A percentile compares a stretch with the other conserved stretches of the same genome.
These are phyloP conservation scores for Dione vanillae DNA, from an alignment of 2,888 invertebrate genomes.

Conservation along the genomic window DNA sequence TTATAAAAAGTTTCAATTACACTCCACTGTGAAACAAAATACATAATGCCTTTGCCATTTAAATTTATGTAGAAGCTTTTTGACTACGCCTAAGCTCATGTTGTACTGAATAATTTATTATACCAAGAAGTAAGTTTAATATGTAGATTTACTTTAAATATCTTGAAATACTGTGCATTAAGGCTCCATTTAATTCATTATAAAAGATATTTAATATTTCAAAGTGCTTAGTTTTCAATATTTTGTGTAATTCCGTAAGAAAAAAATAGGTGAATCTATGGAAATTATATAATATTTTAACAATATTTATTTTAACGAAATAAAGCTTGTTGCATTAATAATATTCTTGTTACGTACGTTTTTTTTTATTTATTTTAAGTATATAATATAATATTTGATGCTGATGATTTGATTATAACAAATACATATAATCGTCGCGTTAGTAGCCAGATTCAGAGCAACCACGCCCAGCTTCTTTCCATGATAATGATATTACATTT, in stretches of 20 bases:
- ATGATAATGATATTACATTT: slow-evolving; percentile 23
- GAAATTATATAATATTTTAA: too few relatives aligned
- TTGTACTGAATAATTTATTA: slow-evolving; percentile 22
- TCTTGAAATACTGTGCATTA: background rate
- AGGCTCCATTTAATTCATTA: background rate
- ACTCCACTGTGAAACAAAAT: background rate
- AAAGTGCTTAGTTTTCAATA: too few relatives aligned
- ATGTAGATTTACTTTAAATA: slow-evolving; percentile 6
- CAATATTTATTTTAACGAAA: too few relatives aligned
- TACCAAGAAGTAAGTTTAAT: slow-evolving; percentile 18
- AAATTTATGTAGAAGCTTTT: slow-evolving; percentile 18
- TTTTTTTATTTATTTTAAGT: too few relatives aligned
- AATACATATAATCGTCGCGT: too few relatives aligned
- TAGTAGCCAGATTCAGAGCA: background rate
- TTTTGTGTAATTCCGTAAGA: too few relatives aligned
- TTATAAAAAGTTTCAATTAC: too few relatives aligned
- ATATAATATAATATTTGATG: too few relatives aligned
- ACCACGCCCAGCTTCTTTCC: background rate
- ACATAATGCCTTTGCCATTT: slow-evolving; percentile 14
- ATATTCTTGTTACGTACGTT: too few relatives aligned
- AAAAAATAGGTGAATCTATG: too few relatives aligned
- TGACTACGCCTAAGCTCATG: slow-evolving; percentile 14
- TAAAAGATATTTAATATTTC: background rate
- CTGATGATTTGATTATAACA: too few relatives aligned
- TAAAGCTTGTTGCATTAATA: too few relatives aligned